phyloP scores from a whole-genome alignment of 2,797 vertebrate genomes.

The Rhinophrynus dorsalis region DNA sequence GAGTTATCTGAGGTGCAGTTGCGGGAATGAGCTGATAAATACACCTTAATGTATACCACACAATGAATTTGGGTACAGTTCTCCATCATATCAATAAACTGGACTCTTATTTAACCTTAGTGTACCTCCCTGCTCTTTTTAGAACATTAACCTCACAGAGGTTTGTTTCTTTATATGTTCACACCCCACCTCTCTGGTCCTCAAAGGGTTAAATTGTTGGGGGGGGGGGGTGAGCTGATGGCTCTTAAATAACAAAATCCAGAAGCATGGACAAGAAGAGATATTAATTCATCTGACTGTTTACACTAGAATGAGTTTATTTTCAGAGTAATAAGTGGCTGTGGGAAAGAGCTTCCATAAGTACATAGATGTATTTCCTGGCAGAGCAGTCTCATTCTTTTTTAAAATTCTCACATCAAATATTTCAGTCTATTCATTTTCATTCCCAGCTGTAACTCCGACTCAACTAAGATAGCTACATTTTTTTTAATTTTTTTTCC shows the following conservation, averaged over 20 bases:
- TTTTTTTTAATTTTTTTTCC: neutral
- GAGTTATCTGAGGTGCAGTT: too few relatives aligned
- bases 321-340: neutral
- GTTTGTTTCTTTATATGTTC: too few relatives aligned
- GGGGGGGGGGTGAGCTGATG: too few relatives aligned
- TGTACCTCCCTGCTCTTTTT: too few relatives aligned
- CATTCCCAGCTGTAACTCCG: slow-evolving; percentile 67
- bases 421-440: slow-evolving; percentile 66
- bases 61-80: too few relatives aligned
- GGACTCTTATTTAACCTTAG: too few relatives aligned
- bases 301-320: slow-evolving; percentile 7
- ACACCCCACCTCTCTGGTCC: too few relatives aligned
- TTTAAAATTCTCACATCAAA: slow-evolving; percentile 54
- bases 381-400: slow-evolving; percentile 41
- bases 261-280: neutral
- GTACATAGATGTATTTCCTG: slow-evolving; percentile 28
- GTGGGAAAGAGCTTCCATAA: slow-evolving; percentile 5
- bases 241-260: neutral
- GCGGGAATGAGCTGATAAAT: too few relatives aligned
- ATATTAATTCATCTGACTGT: neutral
- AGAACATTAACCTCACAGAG: too few relatives aligned
- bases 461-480: slow-evolving; percentile 24
- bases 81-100: too few relatives aligned
- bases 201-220: too few relatives aligned
- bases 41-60: too few relatives aligned